Base-by-base conservation (phyloP, 2,888 invertebrate species). In the Chromoteleia sp. region DNA sequence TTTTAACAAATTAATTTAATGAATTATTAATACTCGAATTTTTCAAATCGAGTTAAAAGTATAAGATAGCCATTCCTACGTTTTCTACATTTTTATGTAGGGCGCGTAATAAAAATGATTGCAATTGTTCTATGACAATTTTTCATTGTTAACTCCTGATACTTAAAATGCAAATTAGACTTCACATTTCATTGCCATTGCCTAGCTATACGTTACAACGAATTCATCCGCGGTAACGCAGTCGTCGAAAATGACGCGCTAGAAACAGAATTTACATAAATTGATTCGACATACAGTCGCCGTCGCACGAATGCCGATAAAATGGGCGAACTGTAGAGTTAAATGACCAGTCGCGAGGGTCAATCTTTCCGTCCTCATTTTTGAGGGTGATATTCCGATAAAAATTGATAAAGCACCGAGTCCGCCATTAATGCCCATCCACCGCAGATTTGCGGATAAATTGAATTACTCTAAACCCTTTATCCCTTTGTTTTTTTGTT, bases 231-330 rank as follows among this genome's bases (percentile, higher is more conserved):
- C 8, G 63, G 8, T 15, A 33, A 63, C 48, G 19, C 33, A 39
- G 17, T 67, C 52, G 65, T 67, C 52, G 39, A 52, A 43, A 67
- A 21, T 67, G 65, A 58, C 58, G 25, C 19, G 25, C 30, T 33
- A 39, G 45, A 58, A 58, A 48, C 48, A 33, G 15, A 41, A 70
- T 70, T 58, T 58, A 58, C 70, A 70, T 70, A 70, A 45, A 58
- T 58, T 58, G 48, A 48, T 36, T 58, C 48, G 50, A 17, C 43
- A 21, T 14, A 25, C 29, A 33, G 68, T 33, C 41, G 8, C 8
- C 8, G 7, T 21, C n/a, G 39, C 36, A 14, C 50, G 14, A 10
- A n/a, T 12, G 5, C 14, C 8, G 25, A 54, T 17, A 67, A 68
- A 45, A 52, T 10, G 17, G 14, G 15, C 17, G 43, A 17, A 3